A percentile compares a stretch with the other conserved stretches of the same genome.
These are phyloP conservation scores for Galago senegalensis DNA, from an alignment of 2,797 vertebrate genomes.

Conservation along the genomic window DNA sequence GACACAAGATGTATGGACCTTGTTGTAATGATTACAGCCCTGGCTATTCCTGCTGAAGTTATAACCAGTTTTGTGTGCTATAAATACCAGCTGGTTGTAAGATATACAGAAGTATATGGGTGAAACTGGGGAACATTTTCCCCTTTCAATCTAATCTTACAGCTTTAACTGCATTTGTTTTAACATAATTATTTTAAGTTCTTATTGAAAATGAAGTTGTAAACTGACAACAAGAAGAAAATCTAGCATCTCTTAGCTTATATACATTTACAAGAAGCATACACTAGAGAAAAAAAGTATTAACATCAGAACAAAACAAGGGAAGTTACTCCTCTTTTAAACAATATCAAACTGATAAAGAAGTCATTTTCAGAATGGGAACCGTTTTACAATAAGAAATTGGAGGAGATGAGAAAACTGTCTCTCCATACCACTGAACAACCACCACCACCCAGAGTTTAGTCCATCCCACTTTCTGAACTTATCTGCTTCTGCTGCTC, in stretches of 20 bases:
- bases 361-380: slow-evolving; percentile 1
- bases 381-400: slow-evolving; percentile 18
- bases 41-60: not conserved
- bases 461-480: not conserved
- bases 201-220: slow-evolving; percentile 31
- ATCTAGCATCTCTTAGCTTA: slow-evolving; percentile 26
- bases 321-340: not conserved
- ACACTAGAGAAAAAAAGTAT: not conserved
- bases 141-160: not conserved
- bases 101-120: not conserved
- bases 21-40: not conserved
- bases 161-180: not conserved
- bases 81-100: not conserved
- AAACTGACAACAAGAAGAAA: not conserved
- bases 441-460: not conserved
- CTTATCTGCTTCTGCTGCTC: not conserved
- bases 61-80: not conserved
- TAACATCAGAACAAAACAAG: not conserved
- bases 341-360: not conserved
- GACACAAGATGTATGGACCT: not conserved
- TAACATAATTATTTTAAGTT: not conserved
- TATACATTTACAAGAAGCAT: not conserved
- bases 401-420: not conserved
- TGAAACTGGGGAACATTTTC: not conserved
- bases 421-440: not conserved